Percentiles rank a stretch among this genome's conserved stretches.
phyloP scores from a whole-genome alignment of 2,888 invertebrate genomes.

The Rhagophthalmus giganteus region DNA sequence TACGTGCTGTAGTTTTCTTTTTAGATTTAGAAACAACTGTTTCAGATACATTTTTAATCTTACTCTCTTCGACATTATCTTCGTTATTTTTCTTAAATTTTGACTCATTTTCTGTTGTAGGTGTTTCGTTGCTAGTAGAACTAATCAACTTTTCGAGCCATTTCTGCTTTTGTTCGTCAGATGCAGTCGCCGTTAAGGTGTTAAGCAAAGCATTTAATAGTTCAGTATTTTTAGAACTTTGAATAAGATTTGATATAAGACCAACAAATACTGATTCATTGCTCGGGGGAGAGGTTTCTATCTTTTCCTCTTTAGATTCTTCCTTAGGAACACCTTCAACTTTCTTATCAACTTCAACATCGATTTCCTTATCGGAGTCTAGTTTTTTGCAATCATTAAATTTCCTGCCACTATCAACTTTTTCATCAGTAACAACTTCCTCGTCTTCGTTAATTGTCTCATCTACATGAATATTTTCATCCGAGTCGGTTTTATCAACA shows the following conservation, averaged over 20 bases:
- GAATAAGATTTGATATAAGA: slow-evolving; percentile 43
- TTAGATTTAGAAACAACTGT: too few species aligned
- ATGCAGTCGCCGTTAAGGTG: slow-evolving; percentile 42
- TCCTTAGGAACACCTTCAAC: too few species aligned
- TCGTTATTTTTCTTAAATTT: too few species aligned
- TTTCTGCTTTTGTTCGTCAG: slow-evolving; percentile 56
- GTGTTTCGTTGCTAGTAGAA: too few species aligned
- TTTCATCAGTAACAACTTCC: slow-evolving; percentile 29
- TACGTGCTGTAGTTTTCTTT: too few species aligned
- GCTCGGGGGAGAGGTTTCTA: slow-evolving; percentile 24
- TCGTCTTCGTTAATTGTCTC: slow-evolving; percentile 56
- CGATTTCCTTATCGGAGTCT: slow-evolving; percentile 7
- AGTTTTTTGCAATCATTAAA: not conserved
- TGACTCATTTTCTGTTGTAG: too few species aligned
- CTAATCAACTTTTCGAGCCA: slow-evolving; percentile 62
- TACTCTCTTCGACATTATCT: too few species aligned
- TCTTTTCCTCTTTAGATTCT: slow-evolving; percentile 4
- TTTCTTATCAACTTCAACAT: slow-evolving; percentile 5
- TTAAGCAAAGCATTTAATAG: slow-evolving; percentile 42
- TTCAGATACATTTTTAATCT: slow-evolving; percentile 42
- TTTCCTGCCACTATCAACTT: slow-evolving; percentile 11
- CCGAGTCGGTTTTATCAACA: too few species aligned
- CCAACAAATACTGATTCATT: slow-evolving; percentile 44
- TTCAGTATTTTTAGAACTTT: slow-evolving; percentile 41
- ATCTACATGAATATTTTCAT: slow-evolving; percentile 13